These are phyloP conservation scores for Tetraodon nigroviridis DNA, from an alignment of 2,113 vertebrate genomes.

Conservation along the genomic window DNA sequence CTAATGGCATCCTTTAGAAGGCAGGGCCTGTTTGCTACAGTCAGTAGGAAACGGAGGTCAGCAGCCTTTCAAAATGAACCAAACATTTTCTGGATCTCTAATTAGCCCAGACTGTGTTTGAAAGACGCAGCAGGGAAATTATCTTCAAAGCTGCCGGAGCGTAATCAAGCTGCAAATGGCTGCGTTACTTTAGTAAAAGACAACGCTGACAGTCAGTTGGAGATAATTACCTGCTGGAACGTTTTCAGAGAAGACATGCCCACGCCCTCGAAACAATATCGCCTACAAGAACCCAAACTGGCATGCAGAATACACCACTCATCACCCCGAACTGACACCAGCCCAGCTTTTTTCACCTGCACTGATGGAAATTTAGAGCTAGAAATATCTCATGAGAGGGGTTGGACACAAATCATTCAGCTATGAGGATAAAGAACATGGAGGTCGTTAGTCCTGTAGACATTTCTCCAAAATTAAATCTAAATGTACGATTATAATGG, in stretches of 20 bases:
- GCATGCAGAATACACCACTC: no score
- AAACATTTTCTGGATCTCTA: conserved; percentile 36
- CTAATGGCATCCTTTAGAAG: conserved; percentile 26
- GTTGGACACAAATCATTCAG: no score
- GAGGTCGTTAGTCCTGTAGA: no score
- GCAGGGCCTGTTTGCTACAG: conserved; percentile 3
- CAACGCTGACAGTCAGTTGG: conserved; percentile 23
- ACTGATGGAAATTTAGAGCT: no score
- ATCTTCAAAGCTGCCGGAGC: conserved; percentile 14
- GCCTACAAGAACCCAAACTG: no score
- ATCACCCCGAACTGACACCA: no score
- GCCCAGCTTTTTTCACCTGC: no score
- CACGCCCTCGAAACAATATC: not conserved
- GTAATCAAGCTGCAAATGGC: conserved; percentile 37
- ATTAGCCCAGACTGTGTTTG: conserved; percentile 35
- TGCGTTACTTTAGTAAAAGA: conserved; percentile 30
- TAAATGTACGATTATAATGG: no score
- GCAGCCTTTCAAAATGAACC: conserved; percentile 36
- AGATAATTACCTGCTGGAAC: conserved; percentile 18
- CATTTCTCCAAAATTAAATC: no score
- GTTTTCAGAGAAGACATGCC: conserved; percentile 19
- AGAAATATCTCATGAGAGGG: no score
- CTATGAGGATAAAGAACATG: no score
- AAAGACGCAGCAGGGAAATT: conserved; percentile 29
- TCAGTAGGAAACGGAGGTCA: conserved; percentile 29